Evolutionary conservation across 2,113 vertebrate species (phyloP).

Genomic region (Channa argus): DNA sequence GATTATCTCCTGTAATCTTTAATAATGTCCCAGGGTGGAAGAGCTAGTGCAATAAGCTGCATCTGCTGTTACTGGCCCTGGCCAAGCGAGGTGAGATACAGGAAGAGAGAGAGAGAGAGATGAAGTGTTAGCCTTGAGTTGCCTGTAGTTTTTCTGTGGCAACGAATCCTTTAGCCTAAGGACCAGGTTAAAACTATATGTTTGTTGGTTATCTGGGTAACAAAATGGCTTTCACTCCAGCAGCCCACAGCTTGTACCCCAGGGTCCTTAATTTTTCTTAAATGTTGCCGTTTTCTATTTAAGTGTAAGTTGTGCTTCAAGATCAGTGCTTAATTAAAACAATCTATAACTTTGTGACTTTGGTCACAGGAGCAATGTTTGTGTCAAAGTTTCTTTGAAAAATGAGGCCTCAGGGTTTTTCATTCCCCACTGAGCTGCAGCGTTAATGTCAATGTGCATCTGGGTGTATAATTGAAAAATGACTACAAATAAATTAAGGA

Average conservation of each 20-base stretch:
- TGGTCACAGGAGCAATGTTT: slow-evolving; percentile 23
- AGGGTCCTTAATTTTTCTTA: neutral
- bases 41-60: slow-evolving; percentile 65
- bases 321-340: slow-evolving; percentile 29
- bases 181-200: slow-evolving; percentile 21
- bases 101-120: slow-evolving; percentile 9
- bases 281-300: neutral
- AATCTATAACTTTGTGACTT: slow-evolving; percentile 53
- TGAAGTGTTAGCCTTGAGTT: neutral
- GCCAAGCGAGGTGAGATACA: slow-evolving; percentile 2
- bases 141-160: too few species aligned
- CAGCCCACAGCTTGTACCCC: neutral
- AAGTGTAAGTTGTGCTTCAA: slow-evolving; percentile 1
- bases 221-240: neutral
- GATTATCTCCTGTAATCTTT: slow-evolving; percentile 79
- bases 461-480: slow-evolving; percentile 71
- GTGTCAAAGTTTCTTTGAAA: slow-evolving; percentile 33
- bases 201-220: neutral
- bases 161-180: slow-evolving; percentile 18
- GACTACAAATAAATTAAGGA: slow-evolving; percentile 51
- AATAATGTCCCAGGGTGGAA: slow-evolving; percentile 69
- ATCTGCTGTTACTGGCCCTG: slow-evolving; percentile 35
- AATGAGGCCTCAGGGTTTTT: slow-evolving; percentile 42
- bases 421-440: slow-evolving; percentile 51
- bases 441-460: slow-evolving; percentile 57